These are phyloP conservation scores for Xenops minutus DNA, from an alignment of 2,797 vertebrate species.

Conservation along the genomic window DNA sequence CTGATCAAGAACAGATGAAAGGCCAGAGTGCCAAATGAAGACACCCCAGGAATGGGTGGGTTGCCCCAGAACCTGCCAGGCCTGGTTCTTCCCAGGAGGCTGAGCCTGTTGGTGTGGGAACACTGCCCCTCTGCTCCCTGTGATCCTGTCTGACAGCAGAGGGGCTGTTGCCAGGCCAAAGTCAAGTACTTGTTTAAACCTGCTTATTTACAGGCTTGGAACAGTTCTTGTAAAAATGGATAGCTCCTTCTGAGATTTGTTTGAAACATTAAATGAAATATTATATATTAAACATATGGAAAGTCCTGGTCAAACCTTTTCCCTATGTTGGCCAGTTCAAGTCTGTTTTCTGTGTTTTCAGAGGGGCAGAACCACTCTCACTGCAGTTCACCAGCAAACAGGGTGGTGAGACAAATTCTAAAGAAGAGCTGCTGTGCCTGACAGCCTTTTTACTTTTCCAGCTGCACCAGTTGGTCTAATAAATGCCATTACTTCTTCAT, in stretches of 20 bases:
- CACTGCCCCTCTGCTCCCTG: neutral
- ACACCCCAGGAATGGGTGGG: neutral
- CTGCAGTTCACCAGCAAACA: neutral
- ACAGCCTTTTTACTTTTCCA: neutral
- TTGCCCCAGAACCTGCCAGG: neutral
- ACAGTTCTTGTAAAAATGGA: neutral
- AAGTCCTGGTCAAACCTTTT: neutral
- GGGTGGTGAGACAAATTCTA: neutral
- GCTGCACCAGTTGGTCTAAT: neutral
- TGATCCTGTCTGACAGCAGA: neutral
- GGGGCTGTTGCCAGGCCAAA: neutral
- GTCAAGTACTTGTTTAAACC: neutral
- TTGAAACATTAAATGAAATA: neutral
- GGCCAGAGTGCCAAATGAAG: neutral
- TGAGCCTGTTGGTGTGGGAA: neutral
- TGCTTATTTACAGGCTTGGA: neutral
- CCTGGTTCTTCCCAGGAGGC: neutral
- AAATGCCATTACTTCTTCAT: neutral
- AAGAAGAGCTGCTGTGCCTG: neutral
- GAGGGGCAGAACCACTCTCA: neutral
- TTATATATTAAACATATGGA: neutral
- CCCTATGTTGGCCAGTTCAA: neutral
- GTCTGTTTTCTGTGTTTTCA: neutral
- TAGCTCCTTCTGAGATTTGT: neutral
- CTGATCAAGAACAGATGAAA: neutral